Percentiles rank a stretch among this genome's conserved stretches.
Evolutionary conservation across 35 echinoderm and acorn worm species (phyloP).

Genomic region (Hemicentrotus pulcherrimus): DNA sequence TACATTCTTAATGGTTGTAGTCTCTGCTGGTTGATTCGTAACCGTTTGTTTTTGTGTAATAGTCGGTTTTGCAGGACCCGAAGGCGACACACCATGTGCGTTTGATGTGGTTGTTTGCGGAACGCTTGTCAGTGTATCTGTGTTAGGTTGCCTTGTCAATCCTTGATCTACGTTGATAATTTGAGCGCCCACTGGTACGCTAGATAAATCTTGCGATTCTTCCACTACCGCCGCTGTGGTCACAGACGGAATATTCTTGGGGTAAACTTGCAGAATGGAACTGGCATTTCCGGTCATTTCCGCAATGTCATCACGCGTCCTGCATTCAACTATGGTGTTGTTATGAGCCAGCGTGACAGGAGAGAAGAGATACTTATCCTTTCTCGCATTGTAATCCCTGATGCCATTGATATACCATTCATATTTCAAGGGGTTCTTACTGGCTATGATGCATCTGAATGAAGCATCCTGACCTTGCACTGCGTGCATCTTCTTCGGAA

Average conservation of each 20-base stretch:
- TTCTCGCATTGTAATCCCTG: slow-evolving; percentile 15
- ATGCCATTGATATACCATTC: slow-evolving; percentile 40
- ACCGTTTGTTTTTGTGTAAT: background rate
- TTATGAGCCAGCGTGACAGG: slow-evolving; percentile 22
- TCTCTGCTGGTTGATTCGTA: background rate
- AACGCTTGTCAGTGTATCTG: background rate
- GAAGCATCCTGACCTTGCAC: slow-evolving; percentile 34
- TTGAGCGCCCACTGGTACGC: background rate
- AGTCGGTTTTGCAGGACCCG: background rate
- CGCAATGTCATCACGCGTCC: background rate
- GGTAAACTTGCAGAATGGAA: slow-evolving; percentile 21
- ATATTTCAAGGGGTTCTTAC: slow-evolving; percentile 24
- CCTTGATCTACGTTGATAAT: background rate
- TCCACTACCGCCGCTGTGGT: background rate
- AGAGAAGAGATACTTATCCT: slow-evolving; percentile 2
- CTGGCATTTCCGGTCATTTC: slow-evolving; percentile 34
- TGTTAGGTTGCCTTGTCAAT: background rate
- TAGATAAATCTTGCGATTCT: background rate
- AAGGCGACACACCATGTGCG: too few species aligned
- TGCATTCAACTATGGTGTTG: background rate
- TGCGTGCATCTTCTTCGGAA: background rate
- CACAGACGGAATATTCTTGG: background rate
- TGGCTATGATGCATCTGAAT: slow-evolving; percentile 36
- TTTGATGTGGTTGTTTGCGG: background rate
- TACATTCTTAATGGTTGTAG: background rate